Evolutionary conservation across 2,113 vertebrate genomes (phyloP), one percentile per base, ranked within the genome.

Genomic region (Tetrax tetrax): DNA sequence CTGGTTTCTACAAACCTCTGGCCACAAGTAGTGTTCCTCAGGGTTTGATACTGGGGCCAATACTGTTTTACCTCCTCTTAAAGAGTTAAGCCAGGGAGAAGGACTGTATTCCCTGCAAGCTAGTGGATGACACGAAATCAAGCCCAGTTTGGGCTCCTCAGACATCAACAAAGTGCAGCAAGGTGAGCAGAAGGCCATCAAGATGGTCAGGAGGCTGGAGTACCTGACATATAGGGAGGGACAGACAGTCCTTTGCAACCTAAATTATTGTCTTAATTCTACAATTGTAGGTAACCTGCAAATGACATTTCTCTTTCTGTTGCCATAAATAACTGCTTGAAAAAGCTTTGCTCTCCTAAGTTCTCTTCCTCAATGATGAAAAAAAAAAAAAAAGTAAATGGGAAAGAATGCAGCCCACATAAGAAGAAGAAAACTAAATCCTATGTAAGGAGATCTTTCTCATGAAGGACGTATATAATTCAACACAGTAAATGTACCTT

Each of bases 41-140:
- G 20, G 5, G 7, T 50, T 43, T 38, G 9, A 60, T 14, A 53
- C 7, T 68, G 29, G 10, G 7, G 9, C 3, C 12, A 81, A 22
- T 41, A 6, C 6, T 16, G 6, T 15, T 92, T 65, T 69, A 12
- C 10, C 16, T 56, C 9, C 29, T 75, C 41, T 65, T 53, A 61
- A 86, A 77, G 47, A 65, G 31, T 3, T 0, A 0, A 59, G 4
- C 0, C 4, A 3, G 8, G 28, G 31, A 78, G 27, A 28, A 12
- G 8, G 9, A 65, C 53, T 11, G 3, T 15, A 27, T 61, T 74
- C 10, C 7, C 20, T 71, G 25, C 25, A 79, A 86, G 45, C 20
- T 89, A 45, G 9, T 70, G 13, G n/a, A 41, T 53, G 14, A 51
- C 37, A 54, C 8, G 25, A 66, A 77, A 59, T 6, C 4, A 8